Base-by-base conservation (phyloP, 2,888 invertebrate species). In the Clepsis dumicolana region DNA sequence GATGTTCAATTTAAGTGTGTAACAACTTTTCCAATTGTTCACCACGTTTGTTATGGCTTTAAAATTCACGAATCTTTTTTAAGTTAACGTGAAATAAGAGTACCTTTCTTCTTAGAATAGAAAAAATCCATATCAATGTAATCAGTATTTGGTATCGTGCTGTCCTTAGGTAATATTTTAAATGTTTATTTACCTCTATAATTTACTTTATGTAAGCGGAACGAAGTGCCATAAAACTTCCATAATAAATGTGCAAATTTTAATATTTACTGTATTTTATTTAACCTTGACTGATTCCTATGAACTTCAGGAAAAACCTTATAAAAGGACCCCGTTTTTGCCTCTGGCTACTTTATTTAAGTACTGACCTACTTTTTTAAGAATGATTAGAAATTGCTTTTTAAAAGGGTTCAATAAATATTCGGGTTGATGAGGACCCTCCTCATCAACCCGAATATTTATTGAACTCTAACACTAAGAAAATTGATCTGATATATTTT, bases 141-240 rank as follows among this genome's bases (percentile, higher is more conserved):
- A 84, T 81, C 87, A 87, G 88, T 90, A 87, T 89, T 87, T 83
- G 84, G 73, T 80, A 75, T 73, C 75, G 74, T 77, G 78, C 83
- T 80, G 79, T 82, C 79, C 79, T 74, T 77, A 72, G 71, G 71
- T 70, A 66, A 65, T 53, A 70, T 84, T 81, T 78, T 80, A 81
- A 74, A 83, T 77, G 73, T 77, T 73, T 74, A 75, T 74, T 21
- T 44, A n/a, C 10, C n/a, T 32, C n/a, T 29, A 44, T 41, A 59
- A 52, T 59, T 24, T 41, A 24, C 14, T 62, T 50, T 41, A 63
- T 74, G 75, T 72, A 75, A 77, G 77, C 75, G 85, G 79, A 89
- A 87, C 81, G 82, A 86, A 88, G 91, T 91, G 91, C 90, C 91
- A 91, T 91, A 90, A n/a, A n/a, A 80, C 84, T 84, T 83, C 80